A percentile compares a stretch with the other conserved stretches of the same genome.
phyloP scores from a whole-genome alignment of 2,113 vertebrate genomes.

The Maccullochella peelii region DNA sequence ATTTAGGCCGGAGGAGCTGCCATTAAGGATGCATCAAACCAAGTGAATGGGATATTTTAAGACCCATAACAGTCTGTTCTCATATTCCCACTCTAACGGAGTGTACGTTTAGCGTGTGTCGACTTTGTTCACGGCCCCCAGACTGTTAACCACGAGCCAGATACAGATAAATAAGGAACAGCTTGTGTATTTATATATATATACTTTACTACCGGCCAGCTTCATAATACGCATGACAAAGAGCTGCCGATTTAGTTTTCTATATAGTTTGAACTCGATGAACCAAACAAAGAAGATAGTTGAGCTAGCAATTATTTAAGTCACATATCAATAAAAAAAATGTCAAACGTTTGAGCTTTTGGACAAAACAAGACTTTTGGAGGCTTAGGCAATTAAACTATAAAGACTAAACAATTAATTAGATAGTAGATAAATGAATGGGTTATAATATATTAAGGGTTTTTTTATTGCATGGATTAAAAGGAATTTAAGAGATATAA shows the following conservation, averaged over 20 bases:
- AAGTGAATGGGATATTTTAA: slow-evolving; percentile 70
- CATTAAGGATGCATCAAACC: slow-evolving; percentile 42
- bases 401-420: background rate
- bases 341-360: too few relatives aligned
- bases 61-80: slow-evolving; percentile 56
- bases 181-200: slow-evolving; percentile 9
- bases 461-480: background rate
- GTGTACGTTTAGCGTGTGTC: slow-evolving; percentile 32
- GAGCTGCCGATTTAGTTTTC: background rate
- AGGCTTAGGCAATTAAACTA: background rate
- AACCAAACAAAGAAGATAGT: too few relatives aligned
- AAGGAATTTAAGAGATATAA: background rate
- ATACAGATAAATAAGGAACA: slow-evolving; percentile 14
- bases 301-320: too few relatives aligned
- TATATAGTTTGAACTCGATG: background rate
- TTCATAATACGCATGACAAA: background rate
- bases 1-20: slow-evolving; percentile 40
- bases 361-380: background rate
- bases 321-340: too few relatives aligned
- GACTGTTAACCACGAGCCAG: slow-evolving; percentile 28
- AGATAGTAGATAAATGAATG: background rate
- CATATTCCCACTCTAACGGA: slow-evolving; percentile 36
- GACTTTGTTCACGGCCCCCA: slow-evolving; percentile 22
- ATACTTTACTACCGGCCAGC: background rate
- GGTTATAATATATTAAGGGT: background rate